Percentiles rank a stretch among this genome's conserved stretches.
Evolutionary conservation across 1,140 invertebrate species (phyloP).

Genomic region (Drosophila auraria): DNA sequence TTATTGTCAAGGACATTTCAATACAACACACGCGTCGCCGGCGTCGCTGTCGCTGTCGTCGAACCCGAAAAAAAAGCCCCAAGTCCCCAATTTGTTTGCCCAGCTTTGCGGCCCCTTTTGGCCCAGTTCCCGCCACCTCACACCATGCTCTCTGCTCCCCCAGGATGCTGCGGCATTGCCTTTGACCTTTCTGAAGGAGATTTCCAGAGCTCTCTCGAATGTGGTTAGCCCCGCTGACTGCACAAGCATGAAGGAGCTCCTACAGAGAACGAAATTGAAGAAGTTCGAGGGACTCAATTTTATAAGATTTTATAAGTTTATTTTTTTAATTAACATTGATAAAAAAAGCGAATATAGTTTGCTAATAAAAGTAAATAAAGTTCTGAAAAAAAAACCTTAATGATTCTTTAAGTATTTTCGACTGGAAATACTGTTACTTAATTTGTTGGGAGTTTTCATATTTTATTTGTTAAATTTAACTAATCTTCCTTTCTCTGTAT

Average conservation of each 20-base stretch:
- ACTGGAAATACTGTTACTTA: too few species aligned
- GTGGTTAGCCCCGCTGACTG: constrained; percentile 33
- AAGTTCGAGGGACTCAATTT: too few species aligned
- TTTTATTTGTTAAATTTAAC: neutral
- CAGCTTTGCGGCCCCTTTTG: constrained; percentile 8
- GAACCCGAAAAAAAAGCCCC: constrained; percentile 13
- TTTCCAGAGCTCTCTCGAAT: constrained; percentile 43
- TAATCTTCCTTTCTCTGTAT: neutral
- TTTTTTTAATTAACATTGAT: too few species aligned
- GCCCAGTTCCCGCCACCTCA: neutral
- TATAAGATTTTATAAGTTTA: too few species aligned
- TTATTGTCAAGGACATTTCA: constrained; percentile 83
- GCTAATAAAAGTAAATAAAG: too few species aligned
- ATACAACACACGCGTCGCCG: constrained; percentile 64
- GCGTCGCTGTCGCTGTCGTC: constrained; percentile 18
- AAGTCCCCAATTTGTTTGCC: constrained; percentile 8
- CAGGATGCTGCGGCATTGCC: constrained; percentile 59
- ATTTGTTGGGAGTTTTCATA: too few species aligned
- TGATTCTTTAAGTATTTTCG: too few species aligned
- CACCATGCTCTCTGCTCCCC: neutral
- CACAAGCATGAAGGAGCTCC: constrained; percentile 14
- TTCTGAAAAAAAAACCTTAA: too few species aligned
- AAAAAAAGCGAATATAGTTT: too few species aligned
- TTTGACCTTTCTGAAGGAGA: constrained; percentile 83
- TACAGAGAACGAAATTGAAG: neutral